Conservation (phyloP, 2,113 vertebrate species). For the Trichomycterus rosablanca region DNA sequence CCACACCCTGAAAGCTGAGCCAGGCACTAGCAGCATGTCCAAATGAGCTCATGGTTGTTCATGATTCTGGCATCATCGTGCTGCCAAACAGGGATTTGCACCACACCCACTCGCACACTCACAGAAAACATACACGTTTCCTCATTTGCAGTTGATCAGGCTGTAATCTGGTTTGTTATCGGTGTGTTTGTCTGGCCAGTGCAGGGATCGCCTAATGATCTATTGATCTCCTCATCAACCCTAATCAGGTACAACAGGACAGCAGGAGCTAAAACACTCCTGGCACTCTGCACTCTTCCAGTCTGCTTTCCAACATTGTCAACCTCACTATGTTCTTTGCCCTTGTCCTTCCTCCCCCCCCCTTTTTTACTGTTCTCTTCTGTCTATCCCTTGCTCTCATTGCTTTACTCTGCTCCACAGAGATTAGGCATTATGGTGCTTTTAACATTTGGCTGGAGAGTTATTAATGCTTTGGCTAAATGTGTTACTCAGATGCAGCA, state of each 20-base stretch:
- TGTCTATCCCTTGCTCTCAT: not conserved
- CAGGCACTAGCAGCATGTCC: conserved; percentile 11
- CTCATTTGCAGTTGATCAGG: conserved; percentile 56
- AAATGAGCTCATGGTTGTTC: not conserved
- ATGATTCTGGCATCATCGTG: not conserved
- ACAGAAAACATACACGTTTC: conserved; percentile 17
- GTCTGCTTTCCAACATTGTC: not conserved
- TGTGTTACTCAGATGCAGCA: no score
- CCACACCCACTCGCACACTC: conserved; percentile 6
- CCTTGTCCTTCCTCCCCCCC: not conserved
- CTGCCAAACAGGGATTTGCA: not conserved
- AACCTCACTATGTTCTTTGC: not conserved
- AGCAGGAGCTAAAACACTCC: not conserved
- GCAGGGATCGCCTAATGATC: not conserved
- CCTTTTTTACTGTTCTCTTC: not conserved
- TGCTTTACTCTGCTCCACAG: not conserved
- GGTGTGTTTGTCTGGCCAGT: conserved; percentile 53
- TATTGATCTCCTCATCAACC: not conserved
- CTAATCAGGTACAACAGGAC: not conserved
- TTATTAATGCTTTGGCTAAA: not conserved
- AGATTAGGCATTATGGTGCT: not conserved
- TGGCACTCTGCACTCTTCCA: no score
- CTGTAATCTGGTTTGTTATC: conserved; percentile 65
- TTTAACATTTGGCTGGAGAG: not conserved
- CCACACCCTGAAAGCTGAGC: conserved; percentile 9